Percentiles rank a stretch among this genome's conserved stretches.
phyloP scores from a whole-genome alignment of 2,797 vertebrate genomes.

The Arrhamphus sclerolepis region DNA sequence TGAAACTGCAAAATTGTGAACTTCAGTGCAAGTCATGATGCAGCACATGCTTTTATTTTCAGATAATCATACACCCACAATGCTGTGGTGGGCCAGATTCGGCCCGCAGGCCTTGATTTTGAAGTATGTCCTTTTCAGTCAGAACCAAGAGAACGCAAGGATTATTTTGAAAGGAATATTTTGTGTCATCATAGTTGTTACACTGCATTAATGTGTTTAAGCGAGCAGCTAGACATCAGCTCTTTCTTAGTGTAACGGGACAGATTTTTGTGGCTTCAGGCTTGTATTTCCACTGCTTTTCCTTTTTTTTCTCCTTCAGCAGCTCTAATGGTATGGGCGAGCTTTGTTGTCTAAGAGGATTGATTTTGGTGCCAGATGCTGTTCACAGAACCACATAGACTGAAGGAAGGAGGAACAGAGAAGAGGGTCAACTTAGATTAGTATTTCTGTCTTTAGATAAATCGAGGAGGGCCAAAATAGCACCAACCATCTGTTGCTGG shows the following conservation, averaged over 20 bases:
- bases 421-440: conserved; percentile 74
- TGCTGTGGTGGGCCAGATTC: no score
- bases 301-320: no score
- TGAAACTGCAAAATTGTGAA: no score
- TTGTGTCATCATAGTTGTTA: not conserved
- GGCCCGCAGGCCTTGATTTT: no score
- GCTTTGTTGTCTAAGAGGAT: conserved; percentile 53
- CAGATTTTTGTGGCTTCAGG: conserved; percentile 13
- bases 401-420: conserved; percentile 28
- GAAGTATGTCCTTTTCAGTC: not conserved
- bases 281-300: conserved; percentile 15
- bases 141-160: no score
- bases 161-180: no score
- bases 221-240: conserved; percentile 9
- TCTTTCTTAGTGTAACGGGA: not conserved
- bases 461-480: conserved; percentile 61
- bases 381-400: conserved; percentile 11
- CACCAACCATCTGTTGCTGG: conserved; percentile 79
- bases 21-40: no score
- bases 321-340: conserved; percentile 14
- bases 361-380: conserved; percentile 49
- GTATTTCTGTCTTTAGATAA: conserved; percentile 74
- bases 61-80: no score
- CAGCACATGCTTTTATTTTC: no score
- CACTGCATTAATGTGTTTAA: conserved; percentile 3